These are phyloP conservation scores for Harmothoe impar DNA, from an alignment of 2,888 invertebrate genomes.

Conservation along the genomic window DNA sequence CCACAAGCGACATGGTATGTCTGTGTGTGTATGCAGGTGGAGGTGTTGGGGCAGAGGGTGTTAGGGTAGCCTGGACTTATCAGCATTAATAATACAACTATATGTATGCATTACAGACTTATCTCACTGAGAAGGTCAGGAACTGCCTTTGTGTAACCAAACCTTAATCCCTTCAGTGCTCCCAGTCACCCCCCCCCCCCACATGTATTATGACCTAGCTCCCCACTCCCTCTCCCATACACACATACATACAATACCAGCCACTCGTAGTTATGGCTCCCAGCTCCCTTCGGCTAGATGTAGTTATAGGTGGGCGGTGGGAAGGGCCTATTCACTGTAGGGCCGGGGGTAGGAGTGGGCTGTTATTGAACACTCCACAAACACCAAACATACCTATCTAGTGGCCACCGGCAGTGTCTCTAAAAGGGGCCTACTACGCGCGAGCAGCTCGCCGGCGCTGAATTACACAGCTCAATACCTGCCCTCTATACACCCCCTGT, in stretches of 20 bases:
- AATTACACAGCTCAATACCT: no score
- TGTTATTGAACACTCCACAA: background rate
- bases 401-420: background rate
- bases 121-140: no score
- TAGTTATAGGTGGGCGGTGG: no score
- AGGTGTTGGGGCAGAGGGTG: background rate
- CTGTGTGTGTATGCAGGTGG: background rate
- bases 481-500: no score
- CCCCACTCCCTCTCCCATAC: background rate
- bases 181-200: background rate
- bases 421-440: background rate
- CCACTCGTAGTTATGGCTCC: no score
- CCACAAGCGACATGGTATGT: background rate
- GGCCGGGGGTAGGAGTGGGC: background rate
- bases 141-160: no score
- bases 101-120: no score
- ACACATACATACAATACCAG: background rate
- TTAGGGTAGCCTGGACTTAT: background rate
- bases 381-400: background rate
- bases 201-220: no score
- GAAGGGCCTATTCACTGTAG: no score
- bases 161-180: background rate
- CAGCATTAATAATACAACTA: no score
- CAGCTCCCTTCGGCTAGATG: background rate
- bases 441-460: no score